These are phyloP conservation scores for Neuroterus valhalla DNA, from an alignment of 1,140 invertebrate genomes.

Conservation along the genomic window DNA sequence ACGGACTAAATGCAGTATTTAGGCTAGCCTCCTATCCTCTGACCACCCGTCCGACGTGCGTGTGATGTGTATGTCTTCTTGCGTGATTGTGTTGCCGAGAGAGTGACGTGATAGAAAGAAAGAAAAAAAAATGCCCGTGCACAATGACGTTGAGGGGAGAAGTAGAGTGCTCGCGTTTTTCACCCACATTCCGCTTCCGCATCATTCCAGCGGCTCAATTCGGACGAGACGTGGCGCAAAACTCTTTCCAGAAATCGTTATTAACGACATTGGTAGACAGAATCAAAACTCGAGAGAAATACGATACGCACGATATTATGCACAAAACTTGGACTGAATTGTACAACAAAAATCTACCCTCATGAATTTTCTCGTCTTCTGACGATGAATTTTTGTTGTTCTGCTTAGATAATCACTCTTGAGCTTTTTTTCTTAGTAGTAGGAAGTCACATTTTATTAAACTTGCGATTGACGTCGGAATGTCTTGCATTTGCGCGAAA, in stretches of 20 bases:
- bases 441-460: neutral
- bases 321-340: neutral
- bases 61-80: slow-evolving; percentile 34
- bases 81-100: slow-evolving; percentile 4
- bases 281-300: neutral
- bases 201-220: slow-evolving; percentile 21
- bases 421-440: neutral
- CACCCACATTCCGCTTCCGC: slow-evolving; percentile 34
- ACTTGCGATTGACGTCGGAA: neutral
- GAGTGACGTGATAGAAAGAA: slow-evolving; percentile 31
- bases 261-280: neutral
- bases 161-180: slow-evolving; percentile 38
- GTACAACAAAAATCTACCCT: neutral
- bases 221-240: slow-evolving; percentile 22
- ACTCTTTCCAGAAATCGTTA: neutral
- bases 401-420: neutral
- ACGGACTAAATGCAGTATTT: slow-evolving; percentile 52
- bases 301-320: neutral
- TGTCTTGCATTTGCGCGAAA: too few relatives aligned
- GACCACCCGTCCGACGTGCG: slow-evolving; percentile 47
- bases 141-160: slow-evolving; percentile 4
- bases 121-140: slow-evolving; percentile 4
- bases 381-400: neutral
- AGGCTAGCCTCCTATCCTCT: slow-evolving; percentile 47
- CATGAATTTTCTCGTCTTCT: neutral